Conservation (phyloP, 2,113 vertebrate species). For the Vidua macroura region DNA sequence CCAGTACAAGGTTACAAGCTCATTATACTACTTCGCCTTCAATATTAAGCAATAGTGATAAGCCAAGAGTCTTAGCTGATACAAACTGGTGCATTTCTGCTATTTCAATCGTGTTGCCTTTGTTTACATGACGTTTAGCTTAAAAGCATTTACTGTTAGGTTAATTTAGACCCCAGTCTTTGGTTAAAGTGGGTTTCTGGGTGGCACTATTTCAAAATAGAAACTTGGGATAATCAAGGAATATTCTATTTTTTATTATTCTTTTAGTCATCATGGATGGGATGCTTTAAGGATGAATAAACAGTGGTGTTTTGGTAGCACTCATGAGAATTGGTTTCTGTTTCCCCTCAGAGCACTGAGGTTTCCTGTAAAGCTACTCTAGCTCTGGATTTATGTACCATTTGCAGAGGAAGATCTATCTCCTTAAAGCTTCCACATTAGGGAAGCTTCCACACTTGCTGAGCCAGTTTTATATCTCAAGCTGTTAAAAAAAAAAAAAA, state of each 20-base stretch:
- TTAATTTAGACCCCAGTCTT: neutral
- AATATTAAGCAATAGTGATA: neutral
- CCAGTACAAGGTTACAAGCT: constrained; percentile 7
- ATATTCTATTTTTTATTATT: neutral
- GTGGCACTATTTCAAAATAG: neutral
- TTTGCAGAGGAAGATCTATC: neutral
- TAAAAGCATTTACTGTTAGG: neutral
- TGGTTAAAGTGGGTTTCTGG: neutral
- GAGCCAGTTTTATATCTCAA: neutral
- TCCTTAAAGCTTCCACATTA: neutral
- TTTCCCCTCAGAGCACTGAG: neutral
- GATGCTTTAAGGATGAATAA: neutral
- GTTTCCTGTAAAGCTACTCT: neutral
- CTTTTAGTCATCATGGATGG: neutral
- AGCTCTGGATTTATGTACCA: neutral
- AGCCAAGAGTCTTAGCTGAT: neutral
- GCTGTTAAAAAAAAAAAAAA: neutral
- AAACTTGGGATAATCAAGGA: neutral
- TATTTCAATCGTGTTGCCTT: neutral
- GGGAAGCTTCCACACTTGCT: neutral
- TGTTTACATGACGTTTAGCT: neutral
- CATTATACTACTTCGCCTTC: neutral
- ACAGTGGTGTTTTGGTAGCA: neutral
- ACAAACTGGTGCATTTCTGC: neutral
- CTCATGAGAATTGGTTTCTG: neutral